These are phyloP conservation scores for Hypsibius dujardini DNA, from an alignment of 1,140 invertebrate genomes.

Conservation along the genomic window DNA sequence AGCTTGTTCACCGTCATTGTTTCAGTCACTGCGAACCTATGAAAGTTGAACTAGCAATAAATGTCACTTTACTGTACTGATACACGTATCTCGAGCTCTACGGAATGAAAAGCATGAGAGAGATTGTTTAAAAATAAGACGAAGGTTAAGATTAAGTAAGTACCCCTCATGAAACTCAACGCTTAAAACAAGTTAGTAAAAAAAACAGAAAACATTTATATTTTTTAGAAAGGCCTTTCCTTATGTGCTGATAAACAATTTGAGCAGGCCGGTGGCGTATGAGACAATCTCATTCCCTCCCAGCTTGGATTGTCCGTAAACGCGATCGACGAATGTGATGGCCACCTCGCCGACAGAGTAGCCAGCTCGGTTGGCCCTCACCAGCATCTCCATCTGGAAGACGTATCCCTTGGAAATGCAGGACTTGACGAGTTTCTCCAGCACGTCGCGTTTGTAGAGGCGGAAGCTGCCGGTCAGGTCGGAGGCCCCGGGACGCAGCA, in stretches of 20 bases:
- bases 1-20: too few species aligned
- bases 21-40: too few species aligned
- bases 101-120: too few species aligned
- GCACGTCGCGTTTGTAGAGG: slow-evolving; percentile 72
- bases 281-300: slow-evolving; percentile 89
- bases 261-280: slow-evolving; percentile 75
- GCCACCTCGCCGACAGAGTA: slow-evolving; percentile 80
- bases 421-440: slow-evolving; percentile 63
- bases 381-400: slow-evolving; percentile 99
- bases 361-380: slow-evolving; percentile 48
- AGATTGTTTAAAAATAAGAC: too few species aligned
- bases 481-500: slow-evolving; percentile 75
- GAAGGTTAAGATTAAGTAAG: too few species aligned
- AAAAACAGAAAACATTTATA: too few species aligned
- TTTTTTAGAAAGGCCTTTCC: too few species aligned
- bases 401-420: slow-evolving; percentile 97
- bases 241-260: slow-evolving; percentile 82
- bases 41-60: too few species aligned
- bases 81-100: too few species aligned
- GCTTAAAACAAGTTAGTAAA: too few species aligned
- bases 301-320: slow-evolving; percentile 94
- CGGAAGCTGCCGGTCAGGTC: slow-evolving; percentile 98
- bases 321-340: slow-evolving; percentile 91
- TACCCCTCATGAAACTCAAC: too few species aligned
- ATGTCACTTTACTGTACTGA: too few species aligned